Percentiles rank a stretch among this genome's conserved stretches.
These are phyloP conservation scores for Drosophila bifasciata DNA, from an alignment of 1,140 invertebrate species.

Conservation along the genomic window DNA sequence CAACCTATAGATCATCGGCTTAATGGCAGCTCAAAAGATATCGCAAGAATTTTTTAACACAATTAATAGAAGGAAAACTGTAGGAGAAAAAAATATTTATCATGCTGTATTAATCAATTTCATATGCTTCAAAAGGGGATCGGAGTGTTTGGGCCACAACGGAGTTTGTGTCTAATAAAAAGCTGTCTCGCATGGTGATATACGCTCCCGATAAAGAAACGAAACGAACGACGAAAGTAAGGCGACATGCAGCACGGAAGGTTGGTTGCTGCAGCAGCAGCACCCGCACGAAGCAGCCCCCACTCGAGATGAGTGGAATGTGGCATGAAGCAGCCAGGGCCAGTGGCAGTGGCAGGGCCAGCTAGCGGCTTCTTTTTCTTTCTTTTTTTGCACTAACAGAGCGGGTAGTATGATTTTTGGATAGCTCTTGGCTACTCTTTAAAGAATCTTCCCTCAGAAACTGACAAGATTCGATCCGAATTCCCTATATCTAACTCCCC, in stretches of 20 bases:
- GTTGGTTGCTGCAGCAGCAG: too few species aligned
- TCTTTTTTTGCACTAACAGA: not conserved
- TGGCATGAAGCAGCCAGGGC: not conserved
- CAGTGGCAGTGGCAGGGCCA: slow-evolving; percentile 21
- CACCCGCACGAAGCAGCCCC: slow-evolving; percentile 62
- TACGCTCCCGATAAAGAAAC: slow-evolving; percentile 64
- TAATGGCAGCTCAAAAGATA: slow-evolving; percentile 66
- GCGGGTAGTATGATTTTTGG: too few species aligned
- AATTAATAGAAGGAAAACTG: slow-evolving; percentile 36
- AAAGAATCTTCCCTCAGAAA: too few species aligned
- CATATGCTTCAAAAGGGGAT: slow-evolving; percentile 59
- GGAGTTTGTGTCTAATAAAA: slow-evolving; percentile 57
- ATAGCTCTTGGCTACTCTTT: too few species aligned
- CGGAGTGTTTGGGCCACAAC: slow-evolving; percentile 15
- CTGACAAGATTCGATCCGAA: too few species aligned
- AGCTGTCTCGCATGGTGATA: slow-evolving; percentile 73
- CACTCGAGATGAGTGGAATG: slow-evolving; percentile 46
- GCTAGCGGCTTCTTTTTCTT: slow-evolving; percentile 49
- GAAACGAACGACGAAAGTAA: slow-evolving; percentile 12
- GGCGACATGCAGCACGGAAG: slow-evolving; percentile 19
- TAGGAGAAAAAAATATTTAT: slow-evolving; percentile 77
- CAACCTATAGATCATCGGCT: slow-evolving; percentile 70
- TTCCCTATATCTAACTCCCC: too few species aligned
- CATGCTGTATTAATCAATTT: slow-evolving; percentile 81
- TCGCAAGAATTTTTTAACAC: slow-evolving; percentile 51